These are phyloP conservation scores for Diorhabda sublineata DNA, from an alignment of 1,140 invertebrate species.

Conservation along the genomic window DNA sequence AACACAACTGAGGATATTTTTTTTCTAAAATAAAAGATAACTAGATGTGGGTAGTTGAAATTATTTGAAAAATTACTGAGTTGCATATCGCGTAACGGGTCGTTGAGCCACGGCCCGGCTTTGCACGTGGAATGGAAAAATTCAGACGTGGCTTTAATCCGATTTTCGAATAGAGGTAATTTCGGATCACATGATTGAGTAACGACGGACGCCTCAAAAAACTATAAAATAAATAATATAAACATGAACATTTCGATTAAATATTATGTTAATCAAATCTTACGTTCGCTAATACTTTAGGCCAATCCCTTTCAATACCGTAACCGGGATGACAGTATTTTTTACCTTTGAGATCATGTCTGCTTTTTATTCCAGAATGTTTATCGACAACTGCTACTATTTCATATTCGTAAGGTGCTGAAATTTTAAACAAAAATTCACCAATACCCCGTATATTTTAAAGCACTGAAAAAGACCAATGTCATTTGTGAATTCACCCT, in stretches of 20 bases:
- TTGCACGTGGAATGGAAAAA: slow-evolving; percentile 75
- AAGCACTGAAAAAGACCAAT: too few relatives aligned
- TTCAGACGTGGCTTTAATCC: slow-evolving; percentile 60
- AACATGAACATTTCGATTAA: background rate
- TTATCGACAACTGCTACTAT: slow-evolving; percentile 68
- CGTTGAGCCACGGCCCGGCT: slow-evolving; percentile 74
- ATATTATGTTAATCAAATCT: slow-evolving; percentile 27
- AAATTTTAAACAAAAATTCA: background rate
- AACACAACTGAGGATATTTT: slow-evolving; percentile 67
- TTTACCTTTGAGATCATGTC: slow-evolving; percentile 61
- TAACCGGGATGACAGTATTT: slow-evolving; percentile 73
- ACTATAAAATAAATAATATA: slow-evolving; percentile 50
- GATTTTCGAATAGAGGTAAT: slow-evolving; percentile 67
- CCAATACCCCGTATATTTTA: too few relatives aligned
- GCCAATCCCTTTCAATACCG: slow-evolving; percentile 61
- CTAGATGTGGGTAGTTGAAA: too few relatives aligned
- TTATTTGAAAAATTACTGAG: slow-evolving; percentile 57
- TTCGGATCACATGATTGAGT: slow-evolving; percentile 59
- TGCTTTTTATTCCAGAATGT: slow-evolving; percentile 51
- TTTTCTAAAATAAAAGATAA: slow-evolving; percentile 50
- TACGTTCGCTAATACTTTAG: slow-evolving; percentile 63
- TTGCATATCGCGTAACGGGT: slow-evolving; percentile 57
- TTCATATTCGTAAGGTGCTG: slow-evolving; percentile 51
- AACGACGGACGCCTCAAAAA: slow-evolving; percentile 67
- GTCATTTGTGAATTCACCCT: too few relatives aligned